Conservation (phyloP, 2,797 vertebrate species). For the Aselliscus stoliczkanus region DNA sequence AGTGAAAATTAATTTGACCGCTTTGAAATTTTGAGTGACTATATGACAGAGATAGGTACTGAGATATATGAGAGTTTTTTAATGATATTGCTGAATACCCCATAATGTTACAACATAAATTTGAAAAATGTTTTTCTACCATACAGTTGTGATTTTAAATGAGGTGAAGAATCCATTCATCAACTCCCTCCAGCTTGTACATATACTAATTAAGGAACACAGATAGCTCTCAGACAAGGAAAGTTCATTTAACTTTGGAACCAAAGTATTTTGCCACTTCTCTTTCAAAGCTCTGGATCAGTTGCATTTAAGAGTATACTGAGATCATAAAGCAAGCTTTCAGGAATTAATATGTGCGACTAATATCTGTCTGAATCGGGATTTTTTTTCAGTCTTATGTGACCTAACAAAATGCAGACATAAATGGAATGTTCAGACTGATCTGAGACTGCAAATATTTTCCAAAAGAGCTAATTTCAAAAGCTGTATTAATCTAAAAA, state of each 20-base stretch:
- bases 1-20: conserved; percentile 37
- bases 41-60: background rate
- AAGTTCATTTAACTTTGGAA: conserved; percentile 6
- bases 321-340: background rate
- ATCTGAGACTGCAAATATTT: conserved; percentile 18
- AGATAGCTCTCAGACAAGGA: background rate
- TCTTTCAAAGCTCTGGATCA: conserved; percentile 27
- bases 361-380: background rate
- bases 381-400: background rate
- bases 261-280: conserved; percentile 10
- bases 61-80: conserved; percentile 14
- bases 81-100: conserved; percentile 35
- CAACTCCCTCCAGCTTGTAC: background rate
- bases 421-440: conserved; percentile 5
- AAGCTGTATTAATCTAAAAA: conserved; percentile 39
- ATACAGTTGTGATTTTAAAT: conserved; percentile 43
- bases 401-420: conserved; percentile 27
- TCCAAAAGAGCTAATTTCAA: background rate
- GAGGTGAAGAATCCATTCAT: conserved; percentile 39
- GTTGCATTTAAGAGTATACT: background rate
- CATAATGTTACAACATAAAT: conserved; percentile 54
- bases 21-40: conserved; percentile 33
- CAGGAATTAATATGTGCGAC: background rate
- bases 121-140: conserved; percentile 45
- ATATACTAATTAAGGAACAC: conserved; percentile 29